phyloP scores from a whole-genome alignment of 2,113 vertebrate species.

The Sinosuthora webbiana region DNA sequence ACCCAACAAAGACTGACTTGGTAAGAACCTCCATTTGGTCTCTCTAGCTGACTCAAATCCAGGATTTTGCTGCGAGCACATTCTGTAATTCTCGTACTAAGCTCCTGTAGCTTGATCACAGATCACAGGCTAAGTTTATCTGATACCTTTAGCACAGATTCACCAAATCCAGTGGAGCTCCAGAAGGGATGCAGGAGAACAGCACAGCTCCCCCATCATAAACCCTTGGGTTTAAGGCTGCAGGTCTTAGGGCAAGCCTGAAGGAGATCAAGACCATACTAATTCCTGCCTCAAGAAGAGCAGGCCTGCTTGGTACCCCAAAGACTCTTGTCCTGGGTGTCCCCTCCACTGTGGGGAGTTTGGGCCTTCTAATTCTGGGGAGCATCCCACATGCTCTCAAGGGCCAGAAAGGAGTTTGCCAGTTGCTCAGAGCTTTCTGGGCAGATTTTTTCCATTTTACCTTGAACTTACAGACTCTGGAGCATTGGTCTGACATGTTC shows the following conservation, averaged over 20 bases:
- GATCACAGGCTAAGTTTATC: neutral
- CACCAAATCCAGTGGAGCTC: neutral
- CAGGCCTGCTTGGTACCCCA: fast-evolving
- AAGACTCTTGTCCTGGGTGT: neutral
- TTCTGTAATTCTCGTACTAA: neutral
- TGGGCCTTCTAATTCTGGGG: neutral
- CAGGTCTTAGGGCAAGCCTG: fast-evolving
- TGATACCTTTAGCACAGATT: neutral
- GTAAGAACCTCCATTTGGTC: neutral
- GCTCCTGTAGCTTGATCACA: neutral
- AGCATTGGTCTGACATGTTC: neutral
- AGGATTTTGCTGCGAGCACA: neutral
- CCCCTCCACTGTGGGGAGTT: neutral
- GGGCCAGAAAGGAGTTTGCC: neutral
- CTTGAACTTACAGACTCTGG: neutral
- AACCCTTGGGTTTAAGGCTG: fast-evolving
- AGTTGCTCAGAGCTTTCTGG: neutral
- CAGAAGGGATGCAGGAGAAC: fast-evolving
- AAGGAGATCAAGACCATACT: neutral
- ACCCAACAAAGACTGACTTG: neutral
- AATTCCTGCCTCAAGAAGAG: fast-evolving
- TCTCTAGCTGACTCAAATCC: neutral
- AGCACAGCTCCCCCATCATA: no score
- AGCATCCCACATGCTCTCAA: neutral
- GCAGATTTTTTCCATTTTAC: neutral